Base-by-base conservation (phyloP, 2,113 vertebrate species). In the Anarrhichthys ocellatus region DNA sequence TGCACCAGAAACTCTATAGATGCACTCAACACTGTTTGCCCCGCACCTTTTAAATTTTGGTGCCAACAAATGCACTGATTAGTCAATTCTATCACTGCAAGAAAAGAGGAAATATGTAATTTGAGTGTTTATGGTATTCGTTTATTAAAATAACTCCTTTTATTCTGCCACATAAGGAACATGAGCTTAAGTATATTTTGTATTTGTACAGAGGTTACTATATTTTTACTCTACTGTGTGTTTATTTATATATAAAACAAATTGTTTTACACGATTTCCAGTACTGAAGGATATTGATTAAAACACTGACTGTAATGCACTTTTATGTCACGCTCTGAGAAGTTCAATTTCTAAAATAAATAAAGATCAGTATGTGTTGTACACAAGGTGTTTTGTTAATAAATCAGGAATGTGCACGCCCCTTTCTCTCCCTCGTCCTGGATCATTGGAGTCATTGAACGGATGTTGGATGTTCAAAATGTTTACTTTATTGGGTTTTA, bases 261-360 rank as follows among this genome's bases (percentile, higher is more conserved):
- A 32, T 63, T 20, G 29, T 63, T 81, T 83, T 80, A 59, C 9
- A n/a, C 68, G 27, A 2, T 63, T 66, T 84, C 5, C 64, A 65
- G 4, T 62, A 27, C 64, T 84, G 79, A 92, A 88, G 64, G 50
- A 76, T 83, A 27, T n/a, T 81, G 42, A 76, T 67, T 62, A 61
- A 66, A 66, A 80, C 10, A 83, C 18, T 44, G 58, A 87, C 74
- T 81, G 71, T 76, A 24, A 88, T 89, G 89, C 88, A 90, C 87
- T 88, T 92, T 90, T 62, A 78, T 68, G 61, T 77, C 6, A 36
- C 61, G 7, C 72, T 66, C 6, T 40, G 32, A 78, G 64, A 56
- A 20, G 24, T 64, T 32, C 10, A 32, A 9, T 61, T 73, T 83
- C 5, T 32, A 18, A 20, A 10, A 5, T 34, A 27, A 9, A 15